These are phyloP conservation scores for Apeltes quadracus DNA, from an alignment of 2,113 vertebrate species.

Conservation along the genomic window DNA sequence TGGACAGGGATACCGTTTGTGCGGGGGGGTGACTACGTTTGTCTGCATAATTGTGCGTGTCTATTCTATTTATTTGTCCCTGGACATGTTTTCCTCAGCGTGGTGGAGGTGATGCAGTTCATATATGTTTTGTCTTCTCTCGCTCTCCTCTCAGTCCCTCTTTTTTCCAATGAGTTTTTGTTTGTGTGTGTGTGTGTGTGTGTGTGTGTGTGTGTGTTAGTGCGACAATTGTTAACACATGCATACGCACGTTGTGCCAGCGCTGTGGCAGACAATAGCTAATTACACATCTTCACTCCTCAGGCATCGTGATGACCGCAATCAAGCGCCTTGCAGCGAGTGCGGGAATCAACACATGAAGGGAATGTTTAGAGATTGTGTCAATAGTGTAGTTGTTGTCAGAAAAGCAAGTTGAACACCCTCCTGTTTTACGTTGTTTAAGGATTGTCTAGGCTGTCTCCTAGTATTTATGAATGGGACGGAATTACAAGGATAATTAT, in stretches of 20 bases:
- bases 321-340: slow-evolving; percentile 30
- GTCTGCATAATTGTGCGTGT: background rate
- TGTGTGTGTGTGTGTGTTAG: background rate
- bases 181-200: background rate
- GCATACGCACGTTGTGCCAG: background rate
- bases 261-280: slow-evolving; percentile 44
- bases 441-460: background rate
- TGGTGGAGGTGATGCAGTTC: background rate
- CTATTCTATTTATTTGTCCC: background rate
- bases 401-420: background rate
- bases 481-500: no score
- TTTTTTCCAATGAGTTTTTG: background rate
- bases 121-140: background rate
- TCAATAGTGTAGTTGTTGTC: background rate
- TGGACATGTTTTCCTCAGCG: slow-evolving; percentile 8
- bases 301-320: slow-evolving; percentile 59
- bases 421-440: background rate
- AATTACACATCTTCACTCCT: slow-evolving; percentile 56
- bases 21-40: background rate
- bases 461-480: background rate
- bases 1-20: slow-evolving; percentile 7
- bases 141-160: background rate
- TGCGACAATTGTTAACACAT: background rate
- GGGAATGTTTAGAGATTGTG: background rate
- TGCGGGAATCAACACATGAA: background rate